These are phyloP conservation scores for Herpailurus yagouaroundi DNA, from an alignment of 2,113 vertebrate genomes.

Conservation along the genomic window DNA sequence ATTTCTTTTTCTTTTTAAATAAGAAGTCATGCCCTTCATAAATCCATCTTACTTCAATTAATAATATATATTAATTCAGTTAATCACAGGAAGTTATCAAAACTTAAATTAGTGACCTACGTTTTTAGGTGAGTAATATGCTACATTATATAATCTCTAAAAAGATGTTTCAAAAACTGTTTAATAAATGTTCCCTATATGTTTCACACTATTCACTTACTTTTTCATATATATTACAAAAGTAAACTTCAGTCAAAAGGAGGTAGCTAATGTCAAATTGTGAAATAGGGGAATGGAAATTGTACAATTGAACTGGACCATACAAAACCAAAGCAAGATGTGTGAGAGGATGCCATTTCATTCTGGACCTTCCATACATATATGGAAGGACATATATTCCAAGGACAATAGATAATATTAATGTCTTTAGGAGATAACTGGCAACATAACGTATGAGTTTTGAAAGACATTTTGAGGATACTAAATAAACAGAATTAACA, in stretches of 20 bases:
- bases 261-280: not conserved
- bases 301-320: not conserved
- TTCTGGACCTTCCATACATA: not conserved
- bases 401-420: not conserved
- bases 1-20: not conserved
- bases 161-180: not conserved
- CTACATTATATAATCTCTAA: not conserved
- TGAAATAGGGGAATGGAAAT: not conserved
- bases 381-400: not conserved
- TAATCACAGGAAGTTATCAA: not conserved
- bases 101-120: not conserved
- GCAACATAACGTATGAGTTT: not conserved
- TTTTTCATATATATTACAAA: not conserved
- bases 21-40: not conserved
- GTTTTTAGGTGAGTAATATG: not conserved
- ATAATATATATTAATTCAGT: not conserved
- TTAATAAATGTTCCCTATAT: not conserved
- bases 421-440: conserved; percentile 8
- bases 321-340: not conserved
- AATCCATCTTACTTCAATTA: not conserved
- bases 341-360: not conserved
- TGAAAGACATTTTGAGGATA: not conserved
- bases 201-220: not conserved
- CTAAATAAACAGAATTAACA: not conserved
- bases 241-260: not conserved